Base-by-base conservation (phyloP, 2,888 invertebrate genomes). In the Sympetrum striolatum region DNA sequence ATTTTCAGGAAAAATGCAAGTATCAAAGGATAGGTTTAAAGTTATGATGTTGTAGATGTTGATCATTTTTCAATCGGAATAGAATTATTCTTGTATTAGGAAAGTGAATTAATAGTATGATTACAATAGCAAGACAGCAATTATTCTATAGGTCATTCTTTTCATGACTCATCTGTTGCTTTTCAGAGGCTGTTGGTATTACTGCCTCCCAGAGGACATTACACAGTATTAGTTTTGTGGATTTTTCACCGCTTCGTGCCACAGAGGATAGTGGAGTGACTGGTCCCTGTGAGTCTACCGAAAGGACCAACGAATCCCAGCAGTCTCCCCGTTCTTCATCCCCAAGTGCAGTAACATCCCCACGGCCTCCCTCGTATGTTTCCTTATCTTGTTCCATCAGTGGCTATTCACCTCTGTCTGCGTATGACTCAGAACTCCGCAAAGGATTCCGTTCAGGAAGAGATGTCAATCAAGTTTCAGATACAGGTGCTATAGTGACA, bases 331-430 rank as follows among this genome's bases (percentile, higher is more conserved):
- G 14, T n/a, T n/a, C 60, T 10, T 60, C 86, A n/a, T 86, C 60
- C 64, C 86, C 86, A 37, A 86, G 39, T 39, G 35, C 86, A 58
- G 86, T n/a, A 35, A 86, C 86, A n/a, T 86, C 86, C 10, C 86
- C 86, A 0, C 58, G 86, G 37, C 86, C 86, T 86, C 98, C 98
- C 0, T 98, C 98, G 91, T 98, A 98, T 93, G 94, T 98, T 91
- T 97, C 97, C 92, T 94, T 98, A 91, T 98, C 98, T 90, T 98
- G 98, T 93, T 98, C 98, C 35, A 97, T 98, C 90, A 98, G 97
- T 94, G 98, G 98, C 5, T 98, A 98, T 93, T 97, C 97, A 8
- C 97, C 97, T 92, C 95, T 97, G 91, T 98, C 97, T 10, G 97
- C 97, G 91, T 98, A 98, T 95, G 97, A 98, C 94, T 97, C 97